Base-by-base conservation (phyloP, 2,888 invertebrate species). In the Ophonus ardosiacus region DNA sequence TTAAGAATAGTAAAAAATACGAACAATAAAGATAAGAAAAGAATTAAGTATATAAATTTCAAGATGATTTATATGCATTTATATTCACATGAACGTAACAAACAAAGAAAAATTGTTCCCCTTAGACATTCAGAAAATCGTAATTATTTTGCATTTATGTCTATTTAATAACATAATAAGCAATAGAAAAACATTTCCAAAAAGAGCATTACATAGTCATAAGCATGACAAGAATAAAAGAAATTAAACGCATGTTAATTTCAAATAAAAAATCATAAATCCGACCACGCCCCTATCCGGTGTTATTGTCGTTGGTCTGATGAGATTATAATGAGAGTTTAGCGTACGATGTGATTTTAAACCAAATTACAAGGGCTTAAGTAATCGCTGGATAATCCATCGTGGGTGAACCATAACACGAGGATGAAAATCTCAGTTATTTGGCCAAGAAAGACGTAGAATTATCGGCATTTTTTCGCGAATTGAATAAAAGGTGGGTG, bases 281-380 rank as follows among this genome's bases (percentile, higher is more conserved):
- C 38, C 38, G 0, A 2, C 68, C 38, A 40, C 81, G 81, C 68
- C 81, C 68, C 13, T 71, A 68, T 82, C 81, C 81, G 81, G 81
- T 82, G 71, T 82, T 68, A 82, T 82, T 82, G 81, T 82, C 81
- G 56, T 65, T 84, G 78, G 21, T 43, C 63, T 78, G 76, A 84
- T 63, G 84, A 10, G 38, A 24, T 78, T 84, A 31, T 84, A 84
- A 84, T 84, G 78, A 78, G 61, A 43, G 51, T 65, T 84, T 84
- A 76, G 38, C 21, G 21, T 40, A 84, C 43, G 40, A 84, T 61
- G 57, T 43, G 76, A 78, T 84, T 84, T 84, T 43, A 76, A 21
- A 76, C 63, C 40, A 78, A 78, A 84, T 84, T 84, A 84, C 78
- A 84, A 24, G 83, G 76, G 51, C 15, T 78, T 84, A 78, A 61